A percentile compares a stretch with the other conserved stretches of the same genome.
These are phyloP conservation scores for Erethizon dorsatum DNA, from an alignment of 2,797 vertebrate species.

Conservation along the genomic window DNA sequence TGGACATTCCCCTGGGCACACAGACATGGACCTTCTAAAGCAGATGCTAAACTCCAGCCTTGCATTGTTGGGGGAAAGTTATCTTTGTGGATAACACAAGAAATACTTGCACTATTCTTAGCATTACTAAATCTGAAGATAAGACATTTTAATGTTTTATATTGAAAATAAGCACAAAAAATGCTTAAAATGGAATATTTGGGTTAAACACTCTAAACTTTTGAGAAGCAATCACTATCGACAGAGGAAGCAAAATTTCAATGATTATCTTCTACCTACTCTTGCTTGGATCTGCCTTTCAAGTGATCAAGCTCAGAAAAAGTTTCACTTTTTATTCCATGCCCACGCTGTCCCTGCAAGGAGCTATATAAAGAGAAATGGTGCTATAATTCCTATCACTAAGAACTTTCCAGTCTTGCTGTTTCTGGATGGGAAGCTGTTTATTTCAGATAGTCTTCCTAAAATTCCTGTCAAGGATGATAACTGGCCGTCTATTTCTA, in stretches of 20 bases:
- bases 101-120: background rate
- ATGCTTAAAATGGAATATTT: background rate
- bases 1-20: background rate
- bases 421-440: background rate
- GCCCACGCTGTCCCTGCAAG: background rate
- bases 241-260: conserved; percentile 1
- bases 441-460: background rate
- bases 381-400: background rate
- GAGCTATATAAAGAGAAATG: background rate
- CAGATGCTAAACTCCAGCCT: background rate
- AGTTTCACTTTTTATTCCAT: background rate
- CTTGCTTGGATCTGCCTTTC: background rate
- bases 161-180: conserved; percentile 25
- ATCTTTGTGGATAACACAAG: background rate
- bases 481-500: background rate
- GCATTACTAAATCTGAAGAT: background rate
- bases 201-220: background rate
- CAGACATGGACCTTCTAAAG: background rate
- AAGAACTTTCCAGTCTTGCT: background rate
- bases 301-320: background rate
- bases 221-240: background rate
- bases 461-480: background rate
- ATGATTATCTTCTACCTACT: background rate
- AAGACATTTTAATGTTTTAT: background rate
- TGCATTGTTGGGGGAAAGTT: background rate